A percentile compares a stretch with the other conserved stretches of the same genome.
Conservation (phyloP, 2,113 vertebrate genomes). For the Nansenia antarctica region DNA sequence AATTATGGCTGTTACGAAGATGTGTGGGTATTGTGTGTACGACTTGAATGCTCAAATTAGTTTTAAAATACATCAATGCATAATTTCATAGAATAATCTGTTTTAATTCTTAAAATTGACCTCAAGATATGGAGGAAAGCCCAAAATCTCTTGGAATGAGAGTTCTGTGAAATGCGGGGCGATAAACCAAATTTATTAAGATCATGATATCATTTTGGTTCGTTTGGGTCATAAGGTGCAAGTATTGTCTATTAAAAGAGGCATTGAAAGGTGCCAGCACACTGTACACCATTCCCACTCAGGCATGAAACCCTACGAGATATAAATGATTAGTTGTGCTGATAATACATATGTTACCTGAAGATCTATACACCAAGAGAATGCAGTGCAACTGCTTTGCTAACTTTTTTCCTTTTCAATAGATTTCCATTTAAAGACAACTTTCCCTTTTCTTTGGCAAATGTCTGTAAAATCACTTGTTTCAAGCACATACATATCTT, state of each 20-base stretch:
- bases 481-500: slow-evolving; percentile 57
- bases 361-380: slow-evolving; percentile 84
- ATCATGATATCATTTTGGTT: slow-evolving; percentile 70
- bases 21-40: slow-evolving; percentile 58
- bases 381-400: slow-evolving; percentile 79
- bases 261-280: slow-evolving; percentile 66
- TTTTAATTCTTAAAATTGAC: slow-evolving; percentile 7
- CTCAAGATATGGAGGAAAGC: slow-evolving; percentile 7
- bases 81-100: slow-evolving; percentile 49
- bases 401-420: slow-evolving; percentile 57
- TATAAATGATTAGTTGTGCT: slow-evolving; percentile 86
- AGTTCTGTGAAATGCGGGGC: slow-evolving; percentile 22
- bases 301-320: slow-evolving; percentile 61
- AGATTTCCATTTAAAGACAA: slow-evolving; percentile 59
- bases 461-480: slow-evolving; percentile 65
- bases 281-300: slow-evolving; percentile 67
- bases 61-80: slow-evolving; percentile 57
- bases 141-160: slow-evolving; percentile 25
- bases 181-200: slow-evolving; percentile 59
- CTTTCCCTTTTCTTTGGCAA: slow-evolving; percentile 79
- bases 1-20: slow-evolving; percentile 65
- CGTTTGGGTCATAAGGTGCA: slow-evolving; percentile 80
- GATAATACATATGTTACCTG: slow-evolving; percentile 87
- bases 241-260: slow-evolving; percentile 74
- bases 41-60: slow-evolving; percentile 47